Conservation (phyloP, 92 coral and sea anemone genomes). For the Bergia sp. region DNA sequence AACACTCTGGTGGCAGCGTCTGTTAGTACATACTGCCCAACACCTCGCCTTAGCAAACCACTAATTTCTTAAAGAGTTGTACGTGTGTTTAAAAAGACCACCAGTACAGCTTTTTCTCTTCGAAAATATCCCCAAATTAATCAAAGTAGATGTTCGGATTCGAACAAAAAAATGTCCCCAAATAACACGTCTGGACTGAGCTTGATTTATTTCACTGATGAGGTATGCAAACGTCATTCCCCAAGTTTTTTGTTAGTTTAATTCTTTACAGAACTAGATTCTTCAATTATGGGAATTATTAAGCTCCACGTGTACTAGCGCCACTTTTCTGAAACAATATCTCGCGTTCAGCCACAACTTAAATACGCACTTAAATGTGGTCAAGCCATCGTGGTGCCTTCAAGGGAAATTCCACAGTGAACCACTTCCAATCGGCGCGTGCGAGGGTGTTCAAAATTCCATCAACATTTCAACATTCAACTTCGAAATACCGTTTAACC, state of each 20-base stretch:
- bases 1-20: background rate
- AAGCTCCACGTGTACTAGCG: conserved; percentile 29
- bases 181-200: background rate
- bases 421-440: conserved; percentile 44
- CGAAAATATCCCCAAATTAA: no score
- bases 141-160: background rate
- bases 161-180: background rate
- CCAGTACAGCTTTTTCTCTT: conserved; percentile 12
- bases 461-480: conserved; percentile 21
- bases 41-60: conserved; percentile 34
- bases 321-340: conserved; percentile 41
- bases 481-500: background rate
- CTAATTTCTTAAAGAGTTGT: conserved; percentile 34
- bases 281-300: conserved; percentile 13
- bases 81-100: conserved; percentile 1
- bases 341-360: conserved; percentile 12
- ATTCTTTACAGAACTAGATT: background rate
- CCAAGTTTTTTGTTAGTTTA: conserved; percentile 9
- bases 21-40: background rate
- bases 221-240: background rate
- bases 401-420: conserved; percentile 32
- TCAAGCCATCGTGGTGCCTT: conserved; percentile 31
- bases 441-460: conserved; percentile 30
- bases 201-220: background rate
- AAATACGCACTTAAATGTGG: conserved; percentile 22